Evolutionary conservation across 92 coral and sea anemone genomes (phyloP).

Genomic region (Pocillopora meandrina): DNA sequence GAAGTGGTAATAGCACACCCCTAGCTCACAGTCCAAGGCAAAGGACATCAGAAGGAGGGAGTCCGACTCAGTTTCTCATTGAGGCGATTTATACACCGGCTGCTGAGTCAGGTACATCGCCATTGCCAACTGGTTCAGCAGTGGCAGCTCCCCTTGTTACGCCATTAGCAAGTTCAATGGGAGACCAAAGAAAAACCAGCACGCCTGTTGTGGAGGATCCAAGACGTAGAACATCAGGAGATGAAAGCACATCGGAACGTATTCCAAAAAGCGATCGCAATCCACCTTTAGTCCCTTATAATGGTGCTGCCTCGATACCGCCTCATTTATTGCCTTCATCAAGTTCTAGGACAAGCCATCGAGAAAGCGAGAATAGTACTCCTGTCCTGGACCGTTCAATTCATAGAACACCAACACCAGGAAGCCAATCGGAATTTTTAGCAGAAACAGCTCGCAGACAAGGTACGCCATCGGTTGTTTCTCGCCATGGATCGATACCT

Average conservation of each 20-base stretch:
- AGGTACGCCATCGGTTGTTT: conserved; percentile 9
- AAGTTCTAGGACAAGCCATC: not conserved
- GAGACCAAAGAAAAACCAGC: not conserved
- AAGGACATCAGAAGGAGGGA: conserved; percentile 12
- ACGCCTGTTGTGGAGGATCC: conserved; percentile 1
- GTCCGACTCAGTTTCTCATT: conserved; percentile 16
- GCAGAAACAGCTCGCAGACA: conserved; percentile 3
- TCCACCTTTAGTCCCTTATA: not conserved
- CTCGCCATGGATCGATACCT: not conserved
- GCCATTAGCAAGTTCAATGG: not conserved
- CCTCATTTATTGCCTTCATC: not conserved
- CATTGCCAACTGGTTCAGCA: conserved; percentile 6
- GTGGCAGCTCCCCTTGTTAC: conserved; percentile 4
- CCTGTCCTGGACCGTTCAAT: not conserved
- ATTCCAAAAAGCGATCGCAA: not conserved
- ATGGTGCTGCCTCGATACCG: not conserved
- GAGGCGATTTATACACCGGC: conserved; percentile 11
- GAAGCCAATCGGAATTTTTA: conserved; percentile 16
- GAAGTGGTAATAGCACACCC: not conserved
- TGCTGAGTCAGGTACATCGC: not conserved
- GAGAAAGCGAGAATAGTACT: conserved; percentile 4
- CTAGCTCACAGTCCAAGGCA: conserved; percentile 3
- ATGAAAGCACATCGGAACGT: not conserved
- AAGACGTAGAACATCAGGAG: conserved; percentile 8
- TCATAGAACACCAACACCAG: conserved; percentile 9